Conservation (phyloP, 2,888 invertebrate genomes). For the Calameuta pallipes region DNA sequence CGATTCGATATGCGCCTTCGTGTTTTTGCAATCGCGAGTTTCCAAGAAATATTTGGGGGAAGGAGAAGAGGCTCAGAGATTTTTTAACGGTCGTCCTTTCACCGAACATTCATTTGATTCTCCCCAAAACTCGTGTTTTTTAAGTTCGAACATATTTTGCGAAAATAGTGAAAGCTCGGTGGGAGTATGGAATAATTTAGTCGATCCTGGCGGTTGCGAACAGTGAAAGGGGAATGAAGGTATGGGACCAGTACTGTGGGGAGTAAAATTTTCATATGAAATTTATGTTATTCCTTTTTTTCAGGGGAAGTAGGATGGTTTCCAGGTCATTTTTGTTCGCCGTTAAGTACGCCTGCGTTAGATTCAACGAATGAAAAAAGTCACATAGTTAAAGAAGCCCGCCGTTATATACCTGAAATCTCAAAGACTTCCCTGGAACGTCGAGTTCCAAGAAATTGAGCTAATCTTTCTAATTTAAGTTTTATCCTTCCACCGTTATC, state of each 20-base stretch:
- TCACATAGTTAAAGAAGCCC: background rate
- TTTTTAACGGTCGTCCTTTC: background rate
- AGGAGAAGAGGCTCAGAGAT: background rate
- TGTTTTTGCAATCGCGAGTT: background rate
- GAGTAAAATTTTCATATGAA: background rate
- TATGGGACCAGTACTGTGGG: background rate
- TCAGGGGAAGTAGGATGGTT: background rate
- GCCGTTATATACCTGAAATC: background rate
- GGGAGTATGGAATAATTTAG: background rate
- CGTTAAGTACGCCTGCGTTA: background rate
- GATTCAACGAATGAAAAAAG: background rate
- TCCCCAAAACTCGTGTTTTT: background rate
- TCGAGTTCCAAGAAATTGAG: constrained; percentile 20
- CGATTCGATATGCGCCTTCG: background rate
- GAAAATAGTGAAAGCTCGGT: background rate
- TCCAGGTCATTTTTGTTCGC: background rate
- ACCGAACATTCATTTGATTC: background rate
- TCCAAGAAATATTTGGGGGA: background rate
- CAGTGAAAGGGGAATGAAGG: background rate
- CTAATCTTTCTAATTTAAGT: constrained; percentile 32
- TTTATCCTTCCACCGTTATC: constrained; percentile 27
- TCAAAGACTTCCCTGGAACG: background rate
- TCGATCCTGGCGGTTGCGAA: background rate
- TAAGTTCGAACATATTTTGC: background rate
- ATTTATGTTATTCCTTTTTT: background rate